phyloP scores from a whole-genome alignment of 2,888 invertebrate species.

The Artemia sinica region DNA sequence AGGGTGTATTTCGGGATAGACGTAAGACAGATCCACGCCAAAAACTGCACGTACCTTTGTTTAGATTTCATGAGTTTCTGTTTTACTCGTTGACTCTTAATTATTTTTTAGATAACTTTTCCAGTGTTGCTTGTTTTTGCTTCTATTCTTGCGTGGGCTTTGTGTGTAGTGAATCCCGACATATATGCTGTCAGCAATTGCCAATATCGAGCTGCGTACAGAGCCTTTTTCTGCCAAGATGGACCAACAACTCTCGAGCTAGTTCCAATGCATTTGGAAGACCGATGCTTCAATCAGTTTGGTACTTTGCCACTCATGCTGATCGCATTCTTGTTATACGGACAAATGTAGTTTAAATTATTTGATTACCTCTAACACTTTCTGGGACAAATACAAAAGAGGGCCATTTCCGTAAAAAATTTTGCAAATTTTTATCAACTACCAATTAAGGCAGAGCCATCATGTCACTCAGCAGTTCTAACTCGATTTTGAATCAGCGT shows the following conservation, averaged over 20 bases:
- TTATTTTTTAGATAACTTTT: conserved; percentile 31
- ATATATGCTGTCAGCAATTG: conserved; percentile 77
- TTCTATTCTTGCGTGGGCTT: conserved; percentile 72
- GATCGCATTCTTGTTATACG: conserved; percentile 25
- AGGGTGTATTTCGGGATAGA: too few relatives aligned
- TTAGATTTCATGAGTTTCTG: too few relatives aligned
- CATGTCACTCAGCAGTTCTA: too few relatives aligned
- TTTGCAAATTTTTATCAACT: too few relatives aligned
- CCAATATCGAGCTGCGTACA: conserved; percentile 46
- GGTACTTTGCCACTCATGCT: conserved; percentile 26
- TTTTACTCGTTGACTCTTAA: background rate
- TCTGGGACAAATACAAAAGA: too few relatives aligned
- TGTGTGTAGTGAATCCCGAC: conserved; percentile 71
- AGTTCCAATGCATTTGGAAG: conserved; percentile 28
- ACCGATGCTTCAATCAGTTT: conserved; percentile 28
- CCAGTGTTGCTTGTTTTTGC: conserved; percentile 64
- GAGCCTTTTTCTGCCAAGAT: conserved; percentile 27
- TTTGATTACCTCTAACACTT: too few relatives aligned
- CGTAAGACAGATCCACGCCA: too few relatives aligned
- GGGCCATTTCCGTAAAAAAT: too few relatives aligned
- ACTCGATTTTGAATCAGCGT: too few relatives aligned
- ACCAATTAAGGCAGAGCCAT: too few relatives aligned
- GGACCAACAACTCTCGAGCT: conserved; percentile 21
- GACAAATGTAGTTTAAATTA: background rate
- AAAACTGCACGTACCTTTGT: too few relatives aligned